phyloP scores from a whole-genome alignment of 2,113 vertebrate genomes.

The Suricata suricatta region DNA sequence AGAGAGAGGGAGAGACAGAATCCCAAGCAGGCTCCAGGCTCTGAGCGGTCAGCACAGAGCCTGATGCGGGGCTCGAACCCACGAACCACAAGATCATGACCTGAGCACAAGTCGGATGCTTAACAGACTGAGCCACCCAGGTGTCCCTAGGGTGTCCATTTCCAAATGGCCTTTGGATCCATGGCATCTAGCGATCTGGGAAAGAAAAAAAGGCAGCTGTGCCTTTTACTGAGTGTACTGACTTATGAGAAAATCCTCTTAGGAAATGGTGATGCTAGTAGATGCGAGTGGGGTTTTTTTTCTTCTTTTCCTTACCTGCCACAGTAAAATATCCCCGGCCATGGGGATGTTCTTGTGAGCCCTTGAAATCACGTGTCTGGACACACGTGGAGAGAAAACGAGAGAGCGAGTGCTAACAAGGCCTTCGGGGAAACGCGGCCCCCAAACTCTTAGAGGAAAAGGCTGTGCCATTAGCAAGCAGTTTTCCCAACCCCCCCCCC shows the following conservation, averaged over 20 bases:
- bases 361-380: not conserved
- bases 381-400: too few relatives aligned
- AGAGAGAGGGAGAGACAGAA: too few relatives aligned
- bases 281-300: too few relatives aligned
- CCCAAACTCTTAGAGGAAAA: not conserved
- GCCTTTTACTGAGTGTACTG: accelerated
- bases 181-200: not conserved
- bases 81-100: not conserved
- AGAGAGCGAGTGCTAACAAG: not conserved
- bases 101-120: not conserved
- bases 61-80: accelerated
- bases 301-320: not conserved
- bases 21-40: not conserved
- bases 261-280: not conserved
- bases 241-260: not conserved
- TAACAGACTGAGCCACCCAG: not conserved
- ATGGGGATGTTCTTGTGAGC: not conserved
- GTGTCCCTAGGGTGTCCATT: not conserved
- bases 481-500: not conserved
- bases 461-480: too few relatives aligned
- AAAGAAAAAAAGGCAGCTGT: not conserved
- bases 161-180: not conserved
- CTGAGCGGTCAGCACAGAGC: not conserved
- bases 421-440: not conserved
- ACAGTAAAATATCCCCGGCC: not conserved